Evolutionary conservation across 2,797 vertebrate genomes (phyloP), one percentile per base, ranked within the genome.

Genomic region (Enteromius anoplus): DNA sequence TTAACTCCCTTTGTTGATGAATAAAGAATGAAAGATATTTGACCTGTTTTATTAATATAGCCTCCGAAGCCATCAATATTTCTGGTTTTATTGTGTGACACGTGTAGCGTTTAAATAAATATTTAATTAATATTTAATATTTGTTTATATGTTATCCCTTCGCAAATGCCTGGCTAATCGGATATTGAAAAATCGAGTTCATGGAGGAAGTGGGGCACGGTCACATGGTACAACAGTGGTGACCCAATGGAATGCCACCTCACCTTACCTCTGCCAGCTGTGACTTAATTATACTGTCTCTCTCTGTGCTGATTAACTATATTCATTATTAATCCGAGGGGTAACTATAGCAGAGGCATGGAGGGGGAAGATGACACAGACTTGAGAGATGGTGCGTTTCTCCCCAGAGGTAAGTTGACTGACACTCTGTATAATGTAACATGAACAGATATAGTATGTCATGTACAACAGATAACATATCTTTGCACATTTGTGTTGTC

Each of bases 21-120:
- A 94, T 93, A 94, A 91, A 91, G 84, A 91, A 92, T 87, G 89
- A 91, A 90, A 88, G 17, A 92, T 89, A 90, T 94, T 87, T 91
- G 88, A 91, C 89, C 88, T 77, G 66, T 73, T 85, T 86, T 87
- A 88, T 90, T 92, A 84, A 91, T 91, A 85, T 87, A 79, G 79
- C 81, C 49, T 86, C 87, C 78, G 71, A 84, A 87, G 71, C 86
- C 65, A 69, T 80, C 78, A 34, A 64, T 85, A 55, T 83, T 83
- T 58, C 62, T 51, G 14, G 49, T 72, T 84, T 76, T 81, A 75
- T 21, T 68, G 29, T 9, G 29, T 66, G 29, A 32, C 70, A 75
- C 6, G 11, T 6, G 0, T 32, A 34, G 19, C n/a, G 19, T 51
- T 75, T 58, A 58, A 58, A 68, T 32, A 68, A 69, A 55, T 68